Evolutionary conservation across 1,140 invertebrate species (phyloP), one percentile per base, ranked within the genome.

Genomic region (Dreissena polymorpha): DNA sequence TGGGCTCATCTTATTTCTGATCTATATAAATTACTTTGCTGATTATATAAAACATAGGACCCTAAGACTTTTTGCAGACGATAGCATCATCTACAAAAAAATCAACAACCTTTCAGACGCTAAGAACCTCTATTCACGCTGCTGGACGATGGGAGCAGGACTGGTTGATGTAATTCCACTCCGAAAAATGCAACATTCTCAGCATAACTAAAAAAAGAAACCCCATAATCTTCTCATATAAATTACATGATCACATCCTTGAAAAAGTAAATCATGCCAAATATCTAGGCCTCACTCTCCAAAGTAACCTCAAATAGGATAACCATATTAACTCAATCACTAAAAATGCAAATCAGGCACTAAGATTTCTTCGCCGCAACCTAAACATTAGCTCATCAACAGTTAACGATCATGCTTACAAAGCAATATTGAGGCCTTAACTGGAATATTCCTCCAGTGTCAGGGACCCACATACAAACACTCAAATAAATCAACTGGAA

Each of bases 1-100:
- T 7, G 82, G 77, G n/a, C 86, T 67, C 2, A 76, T 72, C 25
- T 60, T 87, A 29, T 86, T 77, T 53, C 77, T 82, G 14, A 68
- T 77, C 18, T 79, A 86, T 29, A 78, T 76, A 95, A 53, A 82
- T 83, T 65, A 74, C 53, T 53, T 39, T 39, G 39, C 76, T 18
- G 69, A 84, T 21, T 77, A 72, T 23, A 57, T 84, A 29, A 63
- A 74, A 55, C 67, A 85, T 39, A 79, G 76, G 13, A 75, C 55
- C 49, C 50, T 85, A 18, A 80, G 69, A 50, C 70, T 85, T 13
- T 68, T 85, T 51, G 39, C 39, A 39, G 39, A 39, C 8, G 39
- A 39, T 39, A 39, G 75, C 69, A 53, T 74, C 27, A 55, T 67
- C 39, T 39, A 39, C 39, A 39, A 39, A 39, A 39, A 5, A 21